Evolutionary conservation across 2,113 vertebrate genomes (phyloP).

Genomic region (Rattus norvegicus): GRCr8 NC_086024.1:80925001-80925500

Average conservation of each 20-base stretch:
- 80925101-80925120: not conserved
- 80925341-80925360: not conserved
- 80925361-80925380: not conserved
- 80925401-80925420: not conserved
- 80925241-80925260: not conserved
- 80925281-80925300: not conserved
- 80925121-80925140: not conserved
- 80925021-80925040: not conserved
- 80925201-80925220: not conserved
- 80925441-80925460: slow-evolving; percentile 42
- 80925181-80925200: rapidly evolving
- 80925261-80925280: not conserved
- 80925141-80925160: not conserved
- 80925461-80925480: slow-evolving; percentile 43
- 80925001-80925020: not conserved
- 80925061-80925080: not conserved
- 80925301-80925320: not conserved
- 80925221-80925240: not conserved
- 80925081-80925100: not conserved
- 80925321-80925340: slow-evolving; percentile 52
- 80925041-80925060: not conserved
- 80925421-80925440: not conserved
- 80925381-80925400: slow-evolving; percentile 61
- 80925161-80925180: not conserved
- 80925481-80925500: slow-evolving; percentile 74